phyloP scores from a whole-genome alignment of 1,140 invertebrate species.

The Neodiprion pinetum region DNA sequence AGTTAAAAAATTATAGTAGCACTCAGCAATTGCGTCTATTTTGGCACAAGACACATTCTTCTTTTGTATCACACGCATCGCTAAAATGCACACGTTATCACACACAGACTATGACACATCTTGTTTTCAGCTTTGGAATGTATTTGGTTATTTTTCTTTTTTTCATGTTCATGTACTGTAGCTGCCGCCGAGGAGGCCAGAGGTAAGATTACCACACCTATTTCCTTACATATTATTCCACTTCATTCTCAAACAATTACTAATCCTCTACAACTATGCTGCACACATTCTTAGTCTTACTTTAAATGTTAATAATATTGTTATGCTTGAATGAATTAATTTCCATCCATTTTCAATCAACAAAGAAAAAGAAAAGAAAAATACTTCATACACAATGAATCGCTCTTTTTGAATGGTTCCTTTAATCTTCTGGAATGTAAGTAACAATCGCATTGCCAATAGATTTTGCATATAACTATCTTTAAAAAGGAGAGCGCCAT shows the following conservation, averaged over 20 bases:
- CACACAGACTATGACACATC: conserved; percentile 16
- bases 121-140: conserved; percentile 50
- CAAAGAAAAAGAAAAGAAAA: no score
- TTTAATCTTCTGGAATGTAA: no score
- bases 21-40: not conserved
- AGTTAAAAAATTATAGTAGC: conserved; percentile 4
- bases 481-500: no score
- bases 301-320: not conserved
- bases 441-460: no score
- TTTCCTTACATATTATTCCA: not conserved
- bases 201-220: conserved; percentile 68
- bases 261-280: not conserved
- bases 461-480: no score
- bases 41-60: not conserved
- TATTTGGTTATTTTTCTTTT: conserved; percentile 58
- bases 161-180: conserved; percentile 69
- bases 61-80: not conserved
- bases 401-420: no score
- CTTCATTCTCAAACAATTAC: not conserved
- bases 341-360: no score
- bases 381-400: no score
- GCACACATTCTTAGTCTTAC: not conserved
- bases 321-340: no score
- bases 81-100: not conserved
- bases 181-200: conserved; percentile 83